These are phyloP conservation scores for Callospermophilus lateralis DNA, from an alignment of 2,113 vertebrate genomes.

Conservation along the genomic window DNA sequence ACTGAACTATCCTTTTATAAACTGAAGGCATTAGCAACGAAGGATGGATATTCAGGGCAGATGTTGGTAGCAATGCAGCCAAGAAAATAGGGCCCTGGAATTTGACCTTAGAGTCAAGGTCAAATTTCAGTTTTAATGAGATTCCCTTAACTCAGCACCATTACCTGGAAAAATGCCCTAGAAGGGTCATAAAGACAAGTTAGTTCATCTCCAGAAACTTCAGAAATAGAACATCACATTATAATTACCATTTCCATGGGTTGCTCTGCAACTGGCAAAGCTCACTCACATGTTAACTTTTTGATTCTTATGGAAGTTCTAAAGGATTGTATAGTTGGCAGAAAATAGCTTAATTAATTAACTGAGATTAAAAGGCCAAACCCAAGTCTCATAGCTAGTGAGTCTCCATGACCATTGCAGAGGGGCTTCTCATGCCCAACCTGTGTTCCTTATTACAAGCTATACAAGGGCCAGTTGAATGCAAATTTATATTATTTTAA, in stretches of 20 bases:
- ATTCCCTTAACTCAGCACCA: neutral
- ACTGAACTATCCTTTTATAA: neutral
- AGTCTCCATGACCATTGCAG: neutral
- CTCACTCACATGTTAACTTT: neutral
- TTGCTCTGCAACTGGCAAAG: neutral
- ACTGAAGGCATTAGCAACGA: neutral
- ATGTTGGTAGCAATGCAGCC: neutral
- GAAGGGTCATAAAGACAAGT: neutral
- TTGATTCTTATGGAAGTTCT: conserved; percentile 21
- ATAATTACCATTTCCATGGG: neutral
- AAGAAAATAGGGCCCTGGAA: neutral
- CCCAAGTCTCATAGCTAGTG: neutral
- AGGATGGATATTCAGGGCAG: neutral
- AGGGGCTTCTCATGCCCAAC: neutral
- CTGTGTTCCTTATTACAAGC: neutral
- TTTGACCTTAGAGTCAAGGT: neutral
- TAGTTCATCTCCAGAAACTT: neutral
- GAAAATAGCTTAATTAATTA: conserved; percentile 47
- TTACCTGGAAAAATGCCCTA: neutral
- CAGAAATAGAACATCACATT: neutral
- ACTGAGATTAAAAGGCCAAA: neutral
- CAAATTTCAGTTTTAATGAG: conserved; percentile 48
- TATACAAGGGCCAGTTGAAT: neutral
- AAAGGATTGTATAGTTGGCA: neutral
- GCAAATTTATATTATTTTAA: neutral